Evolutionary conservation across 2,888 invertebrate genomes (phyloP), one percentile per base, ranked within the genome.

Genomic region (Drosophila bunnanda): DNA sequence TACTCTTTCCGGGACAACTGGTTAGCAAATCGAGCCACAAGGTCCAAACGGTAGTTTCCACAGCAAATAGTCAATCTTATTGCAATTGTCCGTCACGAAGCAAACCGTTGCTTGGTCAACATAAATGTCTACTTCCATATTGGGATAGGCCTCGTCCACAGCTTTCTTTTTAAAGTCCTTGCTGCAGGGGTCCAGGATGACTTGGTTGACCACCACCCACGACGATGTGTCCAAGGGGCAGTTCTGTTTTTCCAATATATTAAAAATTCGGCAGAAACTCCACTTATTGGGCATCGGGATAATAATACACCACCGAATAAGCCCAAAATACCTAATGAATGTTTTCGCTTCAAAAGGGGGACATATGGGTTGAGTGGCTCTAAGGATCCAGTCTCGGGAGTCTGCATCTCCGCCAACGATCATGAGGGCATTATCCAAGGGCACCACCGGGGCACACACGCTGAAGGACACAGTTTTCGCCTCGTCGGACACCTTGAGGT

Each of bases 51-150:
- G 36, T 5, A 36, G 2, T 7, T 15, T 36, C 34, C 34, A 36
- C 13, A 36, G 6, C 15, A 36, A 13, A 13, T 15, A 36, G 2
- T 36, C 15, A 4, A 36, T 5, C 6, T 36, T 36, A 6, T 36
- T 5, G 2, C 34, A 36, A 4, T 6, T 15, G 0, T 6, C 4
- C 2, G 6, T n/a, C n/a, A n/a, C n/a, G n/a, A n/a, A n/a, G n/a
- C n/a, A n/a, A n/a, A n/a, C n/a, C n/a, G n/a, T n/a, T n/a, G n/a
- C n/a, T n/a, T n/a, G 2, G 13, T 36, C 36, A 1, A 36, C 15
- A 13, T n/a, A 36, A 5, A 36, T 7, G 0, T 2, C 15, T 2
- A 15, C 7, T 6, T 36, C 36, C 15, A 36, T 2, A 36, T 36
- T 15, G 0, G 15, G 15, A 15, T 7, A 36, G 1, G 2, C 8